Percentiles rank a stretch among this genome's conserved stretches.
Evolutionary conservation across 2,113 vertebrate genomes (phyloP).

Genomic region (Trichechus manatus): DNA sequence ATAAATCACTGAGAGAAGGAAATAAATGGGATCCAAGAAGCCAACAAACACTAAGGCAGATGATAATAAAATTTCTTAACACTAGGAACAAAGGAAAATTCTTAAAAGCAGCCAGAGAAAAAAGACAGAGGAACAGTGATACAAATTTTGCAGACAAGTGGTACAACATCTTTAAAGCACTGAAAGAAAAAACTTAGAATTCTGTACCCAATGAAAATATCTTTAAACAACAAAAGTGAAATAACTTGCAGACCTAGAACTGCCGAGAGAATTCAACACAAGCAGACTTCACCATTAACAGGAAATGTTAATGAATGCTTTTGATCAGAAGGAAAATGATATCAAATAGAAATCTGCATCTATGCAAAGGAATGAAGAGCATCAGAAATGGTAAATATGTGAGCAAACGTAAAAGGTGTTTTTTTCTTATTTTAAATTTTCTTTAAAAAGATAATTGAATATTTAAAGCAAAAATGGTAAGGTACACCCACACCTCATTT

Average conservation of each 20-base stretch:
- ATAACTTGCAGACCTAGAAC: neutral
- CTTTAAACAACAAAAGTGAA: slow-evolving; percentile 39
- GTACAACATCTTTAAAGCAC: neutral
- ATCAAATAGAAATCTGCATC: neutral
- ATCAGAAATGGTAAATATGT: neutral
- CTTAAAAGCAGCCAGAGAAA: neutral
- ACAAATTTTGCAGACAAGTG: neutral
- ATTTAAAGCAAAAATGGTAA: slow-evolving; percentile 4
- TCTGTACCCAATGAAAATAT: slow-evolving; percentile 13
- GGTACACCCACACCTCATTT: neutral
- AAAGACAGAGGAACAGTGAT: neutral
- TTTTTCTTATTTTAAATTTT: neutral
- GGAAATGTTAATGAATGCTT: neutral
- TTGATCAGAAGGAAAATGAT: neutral
- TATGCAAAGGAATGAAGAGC: neutral
- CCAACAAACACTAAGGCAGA: neutral
- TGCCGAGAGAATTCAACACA: neutral
- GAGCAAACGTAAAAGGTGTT: neutral
- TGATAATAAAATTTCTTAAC: slow-evolving; percentile 1
- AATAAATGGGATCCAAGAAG: neutral
- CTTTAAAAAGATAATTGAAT: neutral
- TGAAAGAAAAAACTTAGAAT: slow-evolving; percentile 8
- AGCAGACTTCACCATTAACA: neutral
- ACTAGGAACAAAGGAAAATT: neutral
- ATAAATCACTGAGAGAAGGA: neutral